phyloP scores from a whole-genome alignment of 2,888 invertebrate genomes.

The Conchocele bisecta region DNA sequence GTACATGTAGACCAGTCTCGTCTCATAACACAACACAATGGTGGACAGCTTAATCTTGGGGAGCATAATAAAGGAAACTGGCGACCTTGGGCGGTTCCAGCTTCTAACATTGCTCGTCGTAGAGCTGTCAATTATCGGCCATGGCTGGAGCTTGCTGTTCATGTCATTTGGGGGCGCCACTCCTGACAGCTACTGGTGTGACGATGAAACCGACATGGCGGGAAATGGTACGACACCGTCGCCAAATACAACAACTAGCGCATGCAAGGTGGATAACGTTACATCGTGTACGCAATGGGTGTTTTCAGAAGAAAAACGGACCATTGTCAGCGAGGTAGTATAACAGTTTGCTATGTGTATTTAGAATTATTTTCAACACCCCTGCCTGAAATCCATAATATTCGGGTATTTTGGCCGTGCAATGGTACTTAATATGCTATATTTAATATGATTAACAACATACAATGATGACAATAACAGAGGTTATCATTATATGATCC shows the following conservation, averaged over 20 bases:
- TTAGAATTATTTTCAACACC: too few species aligned
- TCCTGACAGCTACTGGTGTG: not conserved
- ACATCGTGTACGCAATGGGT: not conserved
- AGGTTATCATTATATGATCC: too few species aligned
- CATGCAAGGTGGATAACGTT: not conserved
- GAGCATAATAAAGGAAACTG: constrained; percentile 2
- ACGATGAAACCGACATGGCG: not conserved
- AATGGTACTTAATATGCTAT: too few species aligned
- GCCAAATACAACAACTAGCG: not conserved
- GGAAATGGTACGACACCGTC: not conserved
- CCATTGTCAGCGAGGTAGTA: constrained; percentile 7
- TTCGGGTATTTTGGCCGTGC: too few species aligned
- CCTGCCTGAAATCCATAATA: too few species aligned
- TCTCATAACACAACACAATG: too few species aligned
- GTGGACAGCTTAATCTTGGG: not conserved
- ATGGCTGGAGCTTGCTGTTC: constrained; percentile 4
- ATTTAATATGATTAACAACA: too few species aligned
- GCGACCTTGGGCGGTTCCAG: not conserved
- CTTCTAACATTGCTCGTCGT: not conserved
- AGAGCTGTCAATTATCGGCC: not conserved
- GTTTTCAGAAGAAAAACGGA: constrained; percentile 1
- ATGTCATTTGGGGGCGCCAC: constrained; percentile 1
- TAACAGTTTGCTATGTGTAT: too few species aligned
- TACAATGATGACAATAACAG: too few species aligned
- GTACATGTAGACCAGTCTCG: too few species aligned